These are phyloP conservation scores for Pseudomyrmex sp. DNA, from an alignment of 1,140 invertebrate genomes.

Conservation along the genomic window DNA sequence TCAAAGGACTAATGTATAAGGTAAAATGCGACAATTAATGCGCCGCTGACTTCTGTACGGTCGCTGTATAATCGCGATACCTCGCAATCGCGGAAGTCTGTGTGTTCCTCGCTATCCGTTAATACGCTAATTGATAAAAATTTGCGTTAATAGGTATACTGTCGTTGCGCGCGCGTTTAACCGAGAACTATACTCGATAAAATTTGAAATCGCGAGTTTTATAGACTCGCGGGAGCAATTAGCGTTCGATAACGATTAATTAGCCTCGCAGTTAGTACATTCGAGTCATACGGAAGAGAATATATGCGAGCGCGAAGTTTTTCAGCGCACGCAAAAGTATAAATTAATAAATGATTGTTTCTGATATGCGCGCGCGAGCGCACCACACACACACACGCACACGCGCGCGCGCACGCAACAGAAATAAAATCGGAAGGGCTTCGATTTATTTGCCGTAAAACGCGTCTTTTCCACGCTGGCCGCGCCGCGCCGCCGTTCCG, in stretches of 20 bases:
- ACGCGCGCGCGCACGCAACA: not conserved
- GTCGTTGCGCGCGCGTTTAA: not conserved
- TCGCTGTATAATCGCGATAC: constrained; percentile 5
- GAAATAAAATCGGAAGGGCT: constrained; percentile 65
- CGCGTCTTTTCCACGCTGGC: constrained; percentile 4
- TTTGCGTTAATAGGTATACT: not conserved
- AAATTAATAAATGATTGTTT: not conserved
- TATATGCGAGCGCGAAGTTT: too few species aligned
- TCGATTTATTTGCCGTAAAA: constrained; percentile 66
- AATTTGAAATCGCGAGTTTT: constrained; percentile 25
- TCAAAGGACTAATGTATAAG: constrained; percentile 28
- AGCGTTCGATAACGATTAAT: constrained; percentile 35
- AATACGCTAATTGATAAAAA: constrained; percentile 48
- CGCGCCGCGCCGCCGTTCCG: not conserved
- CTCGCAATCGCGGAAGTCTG: constrained; percentile 29
- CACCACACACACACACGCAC: too few species aligned
- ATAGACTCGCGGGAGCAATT: constrained; percentile 18
- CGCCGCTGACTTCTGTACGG: constrained; percentile 2
- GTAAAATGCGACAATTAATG: constrained; percentile 45
- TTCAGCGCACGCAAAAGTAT: too few species aligned
- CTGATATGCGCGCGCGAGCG: not conserved
- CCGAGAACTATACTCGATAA: not conserved
- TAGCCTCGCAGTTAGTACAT: not conserved
- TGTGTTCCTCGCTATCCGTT: constrained; percentile 5
- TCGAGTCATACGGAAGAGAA: not conserved